phyloP scores from a whole-genome alignment of 2,113 vertebrate species.

The Salvelinus namaycush region DNA sequence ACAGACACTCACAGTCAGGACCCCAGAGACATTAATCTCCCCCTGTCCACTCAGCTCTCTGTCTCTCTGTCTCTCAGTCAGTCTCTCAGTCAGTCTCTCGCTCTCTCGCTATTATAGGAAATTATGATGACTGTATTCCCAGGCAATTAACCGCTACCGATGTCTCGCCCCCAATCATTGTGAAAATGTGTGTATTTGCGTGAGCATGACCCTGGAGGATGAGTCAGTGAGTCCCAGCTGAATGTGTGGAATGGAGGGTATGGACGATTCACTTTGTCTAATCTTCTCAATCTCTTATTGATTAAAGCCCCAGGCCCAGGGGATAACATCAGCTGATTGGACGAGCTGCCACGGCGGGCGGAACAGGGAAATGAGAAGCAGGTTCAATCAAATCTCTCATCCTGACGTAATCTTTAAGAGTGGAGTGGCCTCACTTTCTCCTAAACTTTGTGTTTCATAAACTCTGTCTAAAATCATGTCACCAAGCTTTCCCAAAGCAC shows the following conservation, averaged over 20 bases:
- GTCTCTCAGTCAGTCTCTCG: background rate
- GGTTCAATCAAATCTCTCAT: slow-evolving; percentile 20
- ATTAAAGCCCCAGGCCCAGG: slow-evolving; percentile 45
- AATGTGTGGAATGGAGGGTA: slow-evolving; percentile 24
- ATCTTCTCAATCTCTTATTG: slow-evolving; percentile 54
- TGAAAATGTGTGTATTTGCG: slow-evolving; percentile 7
- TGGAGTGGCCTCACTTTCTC: background rate
- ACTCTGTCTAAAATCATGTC: too few species aligned
- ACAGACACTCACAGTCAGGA: slow-evolving; percentile 5
- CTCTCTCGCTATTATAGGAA: slow-evolving; percentile 44
- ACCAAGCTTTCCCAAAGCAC: too few species aligned
- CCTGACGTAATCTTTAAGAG: slow-evolving; percentile 23
- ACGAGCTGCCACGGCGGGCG: slow-evolving; percentile 27
- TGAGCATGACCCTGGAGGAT: slow-evolving; percentile 23
- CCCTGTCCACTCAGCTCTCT: background rate
- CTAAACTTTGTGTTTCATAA: background rate
- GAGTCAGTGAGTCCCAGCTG: slow-evolving; percentile 29
- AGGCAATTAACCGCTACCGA: slow-evolving; percentile 57
- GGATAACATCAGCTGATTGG: slow-evolving; percentile 49
- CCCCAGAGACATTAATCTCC: background rate
- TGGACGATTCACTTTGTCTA: slow-evolving; percentile 52
- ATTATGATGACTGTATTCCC: slow-evolving; percentile 56
- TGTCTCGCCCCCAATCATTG: slow-evolving; percentile 12
- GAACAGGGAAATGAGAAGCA: background rate
- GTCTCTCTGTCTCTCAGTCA: too few species aligned